A percentile compares a stretch with the other conserved stretches of the same genome.
These are phyloP conservation scores for Umimayanthus kanabou DNA, from an alignment of 92 coral and sea anemone species.

Conservation along the genomic window DNA sequence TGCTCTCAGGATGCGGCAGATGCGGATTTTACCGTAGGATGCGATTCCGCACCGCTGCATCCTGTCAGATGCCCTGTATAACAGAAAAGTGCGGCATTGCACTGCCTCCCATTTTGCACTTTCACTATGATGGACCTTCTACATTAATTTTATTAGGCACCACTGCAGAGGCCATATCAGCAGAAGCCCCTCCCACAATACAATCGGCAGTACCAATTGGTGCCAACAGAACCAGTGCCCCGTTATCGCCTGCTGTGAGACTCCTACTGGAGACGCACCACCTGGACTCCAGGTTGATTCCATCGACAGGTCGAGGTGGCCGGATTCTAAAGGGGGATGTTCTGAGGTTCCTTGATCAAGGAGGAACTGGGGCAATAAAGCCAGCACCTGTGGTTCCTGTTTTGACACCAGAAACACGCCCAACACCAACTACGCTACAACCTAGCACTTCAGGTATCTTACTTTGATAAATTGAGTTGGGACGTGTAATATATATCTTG, in stretches of 20 bases:
- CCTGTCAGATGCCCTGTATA: too few species aligned
- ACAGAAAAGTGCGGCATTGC: background rate
- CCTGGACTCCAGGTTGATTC: conserved; percentile 76
- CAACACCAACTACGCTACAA: background rate
- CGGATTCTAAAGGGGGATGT: conserved; percentile 91
- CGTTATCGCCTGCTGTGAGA: conserved; percentile 90
- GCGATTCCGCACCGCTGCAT: too few species aligned
- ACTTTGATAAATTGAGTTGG: background rate
- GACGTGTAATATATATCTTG: too few species aligned
- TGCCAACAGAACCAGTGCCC: background rate
- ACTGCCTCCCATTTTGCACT: too few species aligned
- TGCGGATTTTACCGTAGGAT: too few species aligned
- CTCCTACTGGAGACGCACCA: conserved; percentile 76
- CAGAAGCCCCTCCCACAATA: background rate
- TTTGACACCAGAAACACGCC: background rate
- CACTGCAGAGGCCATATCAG: conserved; percentile 29
- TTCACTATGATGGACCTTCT: background rate
- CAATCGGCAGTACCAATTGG: background rate
- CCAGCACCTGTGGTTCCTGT: conserved; percentile 33
- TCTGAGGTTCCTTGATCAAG: conserved; percentile 72
- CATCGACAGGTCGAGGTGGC: conserved; percentile 91
- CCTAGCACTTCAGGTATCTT: background rate
- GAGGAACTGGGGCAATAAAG: conserved; percentile 45
- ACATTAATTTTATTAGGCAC: background rate
- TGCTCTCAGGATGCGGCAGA: too few species aligned